Evolutionary conservation across 2,113 vertebrate genomes (phyloP), one percentile per base, ranked within the genome.

Genomic region (Pelusios castaneus): DNA sequence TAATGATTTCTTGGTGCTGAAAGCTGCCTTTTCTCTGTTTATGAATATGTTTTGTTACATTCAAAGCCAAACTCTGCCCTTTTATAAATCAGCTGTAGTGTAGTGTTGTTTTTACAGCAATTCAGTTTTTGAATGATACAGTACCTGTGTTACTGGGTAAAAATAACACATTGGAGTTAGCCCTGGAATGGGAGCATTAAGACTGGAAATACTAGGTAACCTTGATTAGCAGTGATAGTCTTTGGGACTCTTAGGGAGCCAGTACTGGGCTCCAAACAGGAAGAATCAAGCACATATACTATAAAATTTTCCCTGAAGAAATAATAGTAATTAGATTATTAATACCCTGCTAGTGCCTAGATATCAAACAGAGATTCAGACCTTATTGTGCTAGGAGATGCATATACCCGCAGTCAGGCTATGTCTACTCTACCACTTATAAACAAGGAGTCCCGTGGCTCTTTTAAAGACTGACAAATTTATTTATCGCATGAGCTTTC

Each of bases 231-330:
- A 43, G 75, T 49, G 31, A 47, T 0, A 0, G 14, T 75, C 73
- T 13, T 41, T 27, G 11, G n/a, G 43, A 25, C 73, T 4, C 41
- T 75, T 75, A 75, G 3, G 73, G 73, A 75, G 73, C 24, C 41
- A 75, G 73, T 43, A 14, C 11, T 75, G 21, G 38, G 51, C 13
- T 52, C 13, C 22, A 41, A 76, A 29, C 12, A 12, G 43, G 73
- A 76, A 76, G 24, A 75, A 25, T 75, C 38, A 43, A 43, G 38
- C 38, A 5, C 22, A 25, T 75, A 43, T 43, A 43, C 38, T 75
- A 34, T 86, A 86, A 92, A 93, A 76, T 56, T 70, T 73, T 47
- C 43, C 86, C 82, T 60, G 19, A 80, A 82, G 91, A 80, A 93
- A 89, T 83, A 85, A 77, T 16, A 67, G 43, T 76, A 27, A 43